Base-by-base conservation (phyloP, 1,140 invertebrate genomes). In the Drosophila kanapiae region DNA sequence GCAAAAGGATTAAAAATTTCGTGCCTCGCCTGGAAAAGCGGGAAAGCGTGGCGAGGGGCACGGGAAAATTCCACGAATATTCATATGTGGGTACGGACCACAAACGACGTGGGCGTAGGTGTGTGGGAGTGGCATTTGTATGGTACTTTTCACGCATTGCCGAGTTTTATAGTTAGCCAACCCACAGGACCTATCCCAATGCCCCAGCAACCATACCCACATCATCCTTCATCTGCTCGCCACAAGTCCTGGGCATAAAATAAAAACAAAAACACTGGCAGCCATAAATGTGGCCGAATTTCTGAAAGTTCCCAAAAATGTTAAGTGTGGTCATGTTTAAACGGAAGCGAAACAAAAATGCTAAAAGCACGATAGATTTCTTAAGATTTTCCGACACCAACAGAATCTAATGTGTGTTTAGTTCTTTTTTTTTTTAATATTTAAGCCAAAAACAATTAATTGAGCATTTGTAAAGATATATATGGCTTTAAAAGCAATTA, bases 1-100 rank as follows among this genome's bases (percentile, higher is more conserved):
- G 79, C 82, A 69, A 90, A 90, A 69, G 86, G 85, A 90, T 90
- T 90, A 90, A 85, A 90, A 90, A 90, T 91, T 85, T 85, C 82
- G 58, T 72, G 78, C 75, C 78, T 79, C 75, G 43, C 74, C 75
- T 29, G 37, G 35, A 42, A 68, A 29, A 40, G 43, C 62, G 62
- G 35, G 18, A 38, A 27, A 38, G 13, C 18, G 53, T 27, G 53
- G 53, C 53, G 13, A 27, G 53, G 43, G 68, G 45, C 31, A 37
- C 31, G 8, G 45, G 51, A 51, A 60, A 72, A 60, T 60, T 60
- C 23, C 45, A 27, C 47, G 56, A 58, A 69, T 60, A 47, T 59
- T 45, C 43, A 74, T 60, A 72, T 72, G 68, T 37, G 69, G 69
- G 53, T 42, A 33, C 16, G 13, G n/a, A 45, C 16, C 42, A n/a